These are phyloP conservation scores for Macrotus californicus DNA, from an alignment of 2,113 vertebrate species.

Conservation along the genomic window DNA sequence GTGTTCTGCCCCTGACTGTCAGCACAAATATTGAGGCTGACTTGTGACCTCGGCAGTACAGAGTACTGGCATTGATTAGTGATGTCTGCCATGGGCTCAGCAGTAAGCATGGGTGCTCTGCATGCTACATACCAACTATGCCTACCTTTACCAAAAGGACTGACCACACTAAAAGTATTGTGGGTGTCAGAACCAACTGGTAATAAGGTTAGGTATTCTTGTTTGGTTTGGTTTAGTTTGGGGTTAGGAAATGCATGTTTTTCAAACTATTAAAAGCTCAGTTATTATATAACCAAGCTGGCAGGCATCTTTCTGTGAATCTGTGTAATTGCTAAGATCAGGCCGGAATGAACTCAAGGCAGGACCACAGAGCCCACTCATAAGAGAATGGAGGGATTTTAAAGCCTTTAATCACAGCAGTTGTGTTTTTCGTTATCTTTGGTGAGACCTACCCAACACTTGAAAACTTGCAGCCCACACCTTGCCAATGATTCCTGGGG, in stretches of 20 bases:
- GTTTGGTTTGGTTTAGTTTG: not conserved
- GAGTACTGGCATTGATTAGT: not conserved
- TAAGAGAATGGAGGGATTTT: slow-evolving; percentile 27
- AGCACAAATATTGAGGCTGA: not conserved
- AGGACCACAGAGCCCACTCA: slow-evolving; percentile 6
- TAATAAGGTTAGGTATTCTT: not conserved
- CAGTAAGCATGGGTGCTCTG: not conserved
- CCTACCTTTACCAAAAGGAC: not conserved
- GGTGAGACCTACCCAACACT: slow-evolving; percentile 29
- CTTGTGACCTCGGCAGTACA: not conserved
- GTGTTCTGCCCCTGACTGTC: not conserved
- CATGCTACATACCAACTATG: not conserved
- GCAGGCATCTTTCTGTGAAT: not conserved
- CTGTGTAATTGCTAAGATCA: not conserved
- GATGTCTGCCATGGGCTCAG: not conserved
- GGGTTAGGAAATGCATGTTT: not conserved
- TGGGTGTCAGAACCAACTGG: not conserved
- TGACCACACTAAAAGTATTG: not conserved
- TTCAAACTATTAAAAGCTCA: not conserved
- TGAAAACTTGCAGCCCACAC: not conserved
- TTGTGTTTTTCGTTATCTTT: slow-evolving; percentile 47
- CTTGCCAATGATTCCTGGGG: slow-evolving; percentile 38
- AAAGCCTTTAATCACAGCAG: slow-evolving; percentile 40
- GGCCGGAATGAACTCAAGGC: slow-evolving; percentile 23
- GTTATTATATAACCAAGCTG: not conserved